Base-by-base conservation (phyloP, 64 coral and sea anemone genomes). In the Pocillopora damicornis region DNA sequence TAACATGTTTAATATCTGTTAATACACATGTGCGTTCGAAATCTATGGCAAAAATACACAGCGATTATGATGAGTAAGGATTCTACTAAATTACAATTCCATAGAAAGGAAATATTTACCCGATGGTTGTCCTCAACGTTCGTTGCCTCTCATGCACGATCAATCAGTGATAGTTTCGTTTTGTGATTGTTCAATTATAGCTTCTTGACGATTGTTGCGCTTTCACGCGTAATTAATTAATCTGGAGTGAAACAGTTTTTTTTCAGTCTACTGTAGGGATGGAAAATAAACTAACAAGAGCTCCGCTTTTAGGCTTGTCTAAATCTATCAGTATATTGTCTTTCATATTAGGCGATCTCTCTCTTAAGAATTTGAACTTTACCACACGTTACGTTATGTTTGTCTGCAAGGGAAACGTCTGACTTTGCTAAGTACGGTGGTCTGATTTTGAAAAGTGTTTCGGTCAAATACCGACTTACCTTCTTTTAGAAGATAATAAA, bases 171-270 rank as follows among this genome's bases (percentile, higher is more conserved):
- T 51, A 51, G 42, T 51, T 51, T 51, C 7, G 42, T 51, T 51
- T 51, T 51, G 42, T 51, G 7, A 67, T 67, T 67, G 64, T 67
- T 67, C 64, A 67, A 67, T 67, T 67, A 67, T 13, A 67, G 64
- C 64, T 67, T 67, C 2, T 67, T 67, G 12, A 67, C 64, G 64
- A 67, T 67, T 67, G 64, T 67, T 67, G 64, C 64, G 64, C 12
- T 67, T 67, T 67, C 64, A 67, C 64, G 64, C 64, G 12, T 67
- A 67, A 67, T 67, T 67, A 67, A 67, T 67, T 67, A 67, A 67
- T 67, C 64, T 67, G 12, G 64, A 67, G 64, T 67, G 64, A 67
- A 67, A 67, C 64, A 67, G 30, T 30, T 30, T 30, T 30, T 30
- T 30, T 30, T 30, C 30, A 30, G 30, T 30, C 30, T 30, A 30